Base-by-base conservation (phyloP, 2,888 invertebrate species). In the Brachynemurus nebulosus region DNA sequence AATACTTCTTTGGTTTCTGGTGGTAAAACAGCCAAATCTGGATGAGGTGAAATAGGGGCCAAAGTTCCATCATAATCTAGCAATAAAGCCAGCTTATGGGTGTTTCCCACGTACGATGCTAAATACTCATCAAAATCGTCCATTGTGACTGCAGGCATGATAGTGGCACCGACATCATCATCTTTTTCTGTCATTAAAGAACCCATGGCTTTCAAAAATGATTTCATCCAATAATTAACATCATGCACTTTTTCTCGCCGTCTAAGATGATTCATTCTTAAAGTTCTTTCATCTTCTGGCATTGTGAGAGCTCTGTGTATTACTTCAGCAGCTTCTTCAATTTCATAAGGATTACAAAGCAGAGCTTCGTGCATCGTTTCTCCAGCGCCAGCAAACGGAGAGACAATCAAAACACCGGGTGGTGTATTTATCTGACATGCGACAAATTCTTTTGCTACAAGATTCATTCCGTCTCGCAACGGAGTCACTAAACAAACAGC, bases 361-460 rank as follows among this genome's bases (percentile, higher is more conserved):
- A 91, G 69, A 2, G 90, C 90, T 60, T 91, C 90, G 64, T 89
- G 89, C 90, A 91, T 90, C 72, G 86, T 89, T 63, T 90, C 89
- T 1, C 89, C 89, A 5, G 91, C 90, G 1, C 91, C 91, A 45
- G 91, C 90, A 59, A 91, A 91, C 0, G 90, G 90, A 0, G 90
- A 90, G 7, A 91, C 80, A 40, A 91, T 84, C 27, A 91, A 65
- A 1, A 91, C 90, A 2, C 91, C 91, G 0, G 84, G 88, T 0
- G 84, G 80, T 18, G 75, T 75, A 55, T 88, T 88, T 25, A 89
- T 88, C 64, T 91, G 89, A 57, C 90, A 90, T 2, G 91, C 91
- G 1, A 90, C 90, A 59, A 88, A 91, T 62, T 91, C 91, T 60
- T 91, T 91, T 6, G 90, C 90, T 0, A 91, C 90, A 43, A 91